Conservation (phyloP, 2,888 invertebrate species). For the Xestia xanthographa region DNA sequence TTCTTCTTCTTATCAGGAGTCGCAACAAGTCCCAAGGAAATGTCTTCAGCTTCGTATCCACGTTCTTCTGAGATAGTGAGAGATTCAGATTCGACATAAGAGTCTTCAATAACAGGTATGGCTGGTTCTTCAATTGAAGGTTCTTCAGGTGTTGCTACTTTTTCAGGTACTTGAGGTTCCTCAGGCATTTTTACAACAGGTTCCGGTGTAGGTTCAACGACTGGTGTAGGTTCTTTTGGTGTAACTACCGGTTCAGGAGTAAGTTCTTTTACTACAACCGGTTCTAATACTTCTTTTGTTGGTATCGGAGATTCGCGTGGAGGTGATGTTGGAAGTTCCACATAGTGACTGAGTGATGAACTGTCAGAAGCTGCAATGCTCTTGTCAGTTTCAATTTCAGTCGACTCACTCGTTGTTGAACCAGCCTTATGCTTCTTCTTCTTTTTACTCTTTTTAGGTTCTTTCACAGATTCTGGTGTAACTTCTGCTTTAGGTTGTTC, state of each 20-base stretch:
- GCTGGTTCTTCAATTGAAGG: slow-evolving; percentile 17
- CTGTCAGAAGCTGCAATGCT: slow-evolving; percentile 83
- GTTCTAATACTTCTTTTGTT: slow-evolving; percentile 50
- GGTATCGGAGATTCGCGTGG: slow-evolving; percentile 69
- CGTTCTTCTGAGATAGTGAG: slow-evolving; percentile 86
- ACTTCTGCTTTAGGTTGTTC: slow-evolving; percentile 75
- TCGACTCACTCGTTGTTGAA: slow-evolving; percentile 76
- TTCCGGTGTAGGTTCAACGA: slow-evolving; percentile 67
- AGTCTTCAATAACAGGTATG: slow-evolving; percentile 64
- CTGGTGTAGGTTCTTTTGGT: slow-evolving; percentile 65
- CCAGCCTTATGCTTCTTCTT: slow-evolving; percentile 91
- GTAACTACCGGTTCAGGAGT: slow-evolving; percentile 16
- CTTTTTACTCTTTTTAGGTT: slow-evolving; percentile 91
- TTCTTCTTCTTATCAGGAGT: slow-evolving; percentile 87
- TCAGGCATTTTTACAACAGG: slow-evolving; percentile 5
- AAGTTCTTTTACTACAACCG: slow-evolving; percentile 18
- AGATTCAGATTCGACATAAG: slow-evolving; percentile 86
- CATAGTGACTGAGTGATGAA: slow-evolving; percentile 85
- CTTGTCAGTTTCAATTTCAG: slow-evolving; percentile 80
- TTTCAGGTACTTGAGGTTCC: slow-evolving; percentile 68
- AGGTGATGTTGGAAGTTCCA: slow-evolving; percentile 86
- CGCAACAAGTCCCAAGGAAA: slow-evolving; percentile 85
- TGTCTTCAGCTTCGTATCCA: slow-evolving; percentile 94
- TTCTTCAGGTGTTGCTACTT: slow-evolving; percentile 21
- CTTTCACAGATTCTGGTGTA: slow-evolving; percentile 74